Evolutionary conservation across 2,113 vertebrate genomes (phyloP).

Genomic region (Fregetta grallaria): DNA sequence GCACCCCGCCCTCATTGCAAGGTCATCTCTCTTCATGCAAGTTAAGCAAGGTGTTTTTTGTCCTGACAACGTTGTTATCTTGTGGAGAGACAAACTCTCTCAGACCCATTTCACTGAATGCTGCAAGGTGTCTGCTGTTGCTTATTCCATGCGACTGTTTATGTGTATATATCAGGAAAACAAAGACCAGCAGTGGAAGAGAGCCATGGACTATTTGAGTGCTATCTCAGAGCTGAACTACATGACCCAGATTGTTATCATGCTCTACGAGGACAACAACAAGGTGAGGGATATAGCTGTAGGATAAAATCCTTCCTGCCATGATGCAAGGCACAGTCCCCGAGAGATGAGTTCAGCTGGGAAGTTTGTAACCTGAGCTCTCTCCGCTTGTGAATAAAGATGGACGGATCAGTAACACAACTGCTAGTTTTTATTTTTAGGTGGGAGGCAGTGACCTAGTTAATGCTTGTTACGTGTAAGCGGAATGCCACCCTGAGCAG

Average conservation of each 20-base stretch:
- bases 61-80: neutral
- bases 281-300: conserved; percentile 77
- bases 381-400: neutral
- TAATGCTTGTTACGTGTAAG: neutral
- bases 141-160: conserved; percentile 6
- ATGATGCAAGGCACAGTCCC: neutral
- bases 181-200: conserved; percentile 95
- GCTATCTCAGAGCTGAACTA: conserved; percentile 99
- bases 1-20: neutral
- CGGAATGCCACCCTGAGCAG: neutral
- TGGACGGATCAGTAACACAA: neutral
- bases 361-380: neutral
- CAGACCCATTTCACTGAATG: neutral
- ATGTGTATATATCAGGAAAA: conserved; percentile 81
- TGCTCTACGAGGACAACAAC: conserved; percentile 98
- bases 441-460: neutral
- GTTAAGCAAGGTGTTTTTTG: neutral
- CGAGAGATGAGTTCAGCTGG: neutral
- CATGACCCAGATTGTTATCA: conserved; percentile 99
- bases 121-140: conserved; percentile 12
- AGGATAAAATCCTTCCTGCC: conserved; percentile 3
- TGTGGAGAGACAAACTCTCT: neutral
- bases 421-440: neutral
- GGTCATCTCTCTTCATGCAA: neutral
- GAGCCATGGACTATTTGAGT: conserved; percentile 96